Conservation (phyloP, 2,797 vertebrate species). For the Sebastes alutus region DNA sequence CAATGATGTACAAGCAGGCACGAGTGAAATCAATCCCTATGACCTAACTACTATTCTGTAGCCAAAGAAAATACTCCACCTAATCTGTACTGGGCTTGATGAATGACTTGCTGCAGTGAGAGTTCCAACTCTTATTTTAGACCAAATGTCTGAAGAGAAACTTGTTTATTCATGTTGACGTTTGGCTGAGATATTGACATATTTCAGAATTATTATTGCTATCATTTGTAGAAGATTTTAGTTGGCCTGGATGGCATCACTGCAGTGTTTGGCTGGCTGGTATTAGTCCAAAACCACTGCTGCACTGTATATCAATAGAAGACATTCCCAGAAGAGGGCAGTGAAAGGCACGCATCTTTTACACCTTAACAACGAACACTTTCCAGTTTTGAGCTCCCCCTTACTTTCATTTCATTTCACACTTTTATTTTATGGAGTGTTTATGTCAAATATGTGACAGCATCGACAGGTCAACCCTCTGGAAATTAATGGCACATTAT, state of each 20-base stretch:
- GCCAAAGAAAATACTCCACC: slow-evolving; percentile 19
- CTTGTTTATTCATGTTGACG: not conserved
- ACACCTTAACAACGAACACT: slow-evolving; percentile 5
- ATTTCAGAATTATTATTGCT: slow-evolving; percentile 4
- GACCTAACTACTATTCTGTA: slow-evolving; percentile 20
- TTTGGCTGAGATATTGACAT: not conserved
- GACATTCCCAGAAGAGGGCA: slow-evolving; percentile 62
- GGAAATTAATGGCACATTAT: too few relatives aligned
- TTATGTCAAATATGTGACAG: too few relatives aligned
- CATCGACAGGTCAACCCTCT: too few relatives aligned
- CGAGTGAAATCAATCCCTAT: slow-evolving; percentile 15
- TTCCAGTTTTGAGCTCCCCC: slow-evolving; percentile 1
- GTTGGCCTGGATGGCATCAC: not conserved
- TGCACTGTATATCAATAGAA: slow-evolving; percentile 1
- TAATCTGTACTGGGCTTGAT: slow-evolving; percentile 4
- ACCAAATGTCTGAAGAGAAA: not conserved
- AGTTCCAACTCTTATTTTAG: not conserved
- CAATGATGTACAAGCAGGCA: not conserved
- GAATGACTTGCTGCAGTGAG: slow-evolving; percentile 5
- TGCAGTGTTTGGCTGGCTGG: slow-evolving; percentile 4
- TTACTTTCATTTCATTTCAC: not conserved
- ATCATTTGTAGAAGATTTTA: not conserved
- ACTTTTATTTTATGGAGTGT: not conserved
- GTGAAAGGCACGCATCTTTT: slow-evolving; percentile 23
- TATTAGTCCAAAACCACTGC: not conserved